Conservation (phyloP, 2,888 invertebrate species). For the Dicyrtomina minuta region DNA sequence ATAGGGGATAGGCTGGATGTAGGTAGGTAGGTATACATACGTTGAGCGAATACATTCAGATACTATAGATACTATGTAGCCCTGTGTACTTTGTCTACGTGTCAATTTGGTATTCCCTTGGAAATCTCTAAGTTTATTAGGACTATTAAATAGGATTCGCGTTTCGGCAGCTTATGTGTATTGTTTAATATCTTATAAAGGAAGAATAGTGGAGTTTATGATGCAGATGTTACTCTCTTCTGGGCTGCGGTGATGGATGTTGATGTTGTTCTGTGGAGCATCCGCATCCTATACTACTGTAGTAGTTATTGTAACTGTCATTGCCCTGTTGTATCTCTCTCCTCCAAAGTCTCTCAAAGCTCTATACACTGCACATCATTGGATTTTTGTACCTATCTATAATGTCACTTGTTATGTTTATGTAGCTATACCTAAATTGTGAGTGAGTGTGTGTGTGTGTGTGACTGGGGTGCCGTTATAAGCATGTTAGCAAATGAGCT, state of each 20-base stretch:
- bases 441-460: too few relatives aligned
- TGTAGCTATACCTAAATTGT: too few relatives aligned
- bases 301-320: background rate
- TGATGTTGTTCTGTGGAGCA: background rate
- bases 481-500: background rate
- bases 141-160: conserved; percentile 31
- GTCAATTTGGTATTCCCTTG: conserved; percentile 26
- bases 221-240: conserved; percentile 5
- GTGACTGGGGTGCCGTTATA: too few relatives aligned
- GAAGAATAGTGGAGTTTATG: background rate
- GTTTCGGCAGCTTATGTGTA: conserved; percentile 19
- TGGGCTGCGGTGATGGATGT: background rate
- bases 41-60: background rate
- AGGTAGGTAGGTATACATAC: background rate
- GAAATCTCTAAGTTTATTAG: conserved; percentile 33
- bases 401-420: background rate
- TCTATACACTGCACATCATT: too few relatives aligned
- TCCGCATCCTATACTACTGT: background rate
- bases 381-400: too few relatives aligned
- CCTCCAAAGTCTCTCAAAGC: too few relatives aligned
- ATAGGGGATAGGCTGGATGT: background rate
- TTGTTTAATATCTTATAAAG: conserved; percentile 12
- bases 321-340: too few relatives aligned
- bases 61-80: background rate
- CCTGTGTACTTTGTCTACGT: conserved; percentile 20